Base-by-base conservation (phyloP, 2,888 invertebrate genomes). In the Apoderus coryli region DNA sequence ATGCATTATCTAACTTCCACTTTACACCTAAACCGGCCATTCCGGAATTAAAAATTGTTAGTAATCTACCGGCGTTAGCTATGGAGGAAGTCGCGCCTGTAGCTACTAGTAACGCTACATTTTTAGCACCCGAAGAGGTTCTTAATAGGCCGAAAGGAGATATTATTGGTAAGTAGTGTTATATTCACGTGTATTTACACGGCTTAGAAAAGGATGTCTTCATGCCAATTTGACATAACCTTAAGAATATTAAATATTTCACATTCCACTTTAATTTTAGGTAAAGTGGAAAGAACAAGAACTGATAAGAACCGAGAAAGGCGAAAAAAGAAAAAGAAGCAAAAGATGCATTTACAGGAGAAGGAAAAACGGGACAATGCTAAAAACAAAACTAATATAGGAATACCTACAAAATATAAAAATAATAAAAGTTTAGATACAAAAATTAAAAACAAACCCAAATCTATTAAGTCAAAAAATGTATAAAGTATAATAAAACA, bases 1-100 rank as follows among this genome's bases (percentile, higher is more conserved):
- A 96, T 60, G 85, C 93, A 0, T 63, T 98, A 9, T 80, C 82
- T 1, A 92, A 96, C 56, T 93, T 81, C 58, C 86, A 93, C 56
- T 96, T 82, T 49, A 90, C 90, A 25, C 95, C 96, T 0, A 85
- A 78, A 63, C 70, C 74, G 33, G 74, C 77, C 2, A 70, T 74
- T 35, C 81, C 90, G 0, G 95, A 96, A 48, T 64, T 92, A 2
- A 85, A 81, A 59, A 79, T 98, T 35, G 68, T 96, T 4, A 81
- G 76, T 35, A 95, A 98, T 53, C 65, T 86, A 38, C 86, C 95
- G 2, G 85, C 92, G 0, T 74, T 96, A 28, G 71, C 66, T 15
- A 82, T 93, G 73, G 98, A 98, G 58, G 96, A 98, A 59, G 90
- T 93, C 4, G 89, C 90, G 1, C 95, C 95, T 0, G 67, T 85